Evolutionary conservation across 2,113 vertebrate species (phyloP).

Genomic region (Myotis yumanensis): DNA sequence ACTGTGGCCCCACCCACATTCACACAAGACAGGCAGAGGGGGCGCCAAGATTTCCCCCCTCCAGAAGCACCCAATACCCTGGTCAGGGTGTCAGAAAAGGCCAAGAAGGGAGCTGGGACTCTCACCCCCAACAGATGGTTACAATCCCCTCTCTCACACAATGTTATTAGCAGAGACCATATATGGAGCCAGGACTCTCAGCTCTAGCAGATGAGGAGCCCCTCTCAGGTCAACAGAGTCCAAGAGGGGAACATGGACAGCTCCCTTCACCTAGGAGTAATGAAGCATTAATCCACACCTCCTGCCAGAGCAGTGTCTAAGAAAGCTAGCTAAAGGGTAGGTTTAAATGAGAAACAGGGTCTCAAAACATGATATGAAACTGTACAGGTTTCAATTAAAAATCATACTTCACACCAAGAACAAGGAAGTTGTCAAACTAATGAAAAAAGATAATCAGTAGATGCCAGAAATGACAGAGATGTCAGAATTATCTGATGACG

Average conservation of each 20-base stretch:
- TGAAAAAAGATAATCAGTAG: background rate
- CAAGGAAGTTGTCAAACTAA: background rate
- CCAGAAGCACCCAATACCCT: background rate
- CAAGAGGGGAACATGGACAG: background rate
- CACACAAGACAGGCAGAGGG: background rate
- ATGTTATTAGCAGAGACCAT: background rate
- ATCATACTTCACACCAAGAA: constrained; percentile 18
- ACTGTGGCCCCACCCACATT: background rate
- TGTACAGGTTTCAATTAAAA: background rate
- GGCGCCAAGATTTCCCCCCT: background rate
- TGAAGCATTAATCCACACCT: background rate
- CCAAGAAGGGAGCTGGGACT: background rate
- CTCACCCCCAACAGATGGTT: background rate
- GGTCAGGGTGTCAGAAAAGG: background rate
- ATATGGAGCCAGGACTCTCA: background rate
- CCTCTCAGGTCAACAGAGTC: background rate
- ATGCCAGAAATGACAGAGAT: background rate
- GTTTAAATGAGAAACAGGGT: background rate
- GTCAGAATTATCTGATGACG: background rate
- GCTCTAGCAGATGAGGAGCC: background rate
- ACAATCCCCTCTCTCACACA: background rate
- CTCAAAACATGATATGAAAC: background rate
- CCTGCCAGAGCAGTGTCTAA: background rate
- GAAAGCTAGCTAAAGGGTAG: background rate
- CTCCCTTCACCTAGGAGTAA: background rate